phyloP scores from a whole-genome alignment of 1,140 invertebrate species.

The Meloidogyne exigua region DNA sequence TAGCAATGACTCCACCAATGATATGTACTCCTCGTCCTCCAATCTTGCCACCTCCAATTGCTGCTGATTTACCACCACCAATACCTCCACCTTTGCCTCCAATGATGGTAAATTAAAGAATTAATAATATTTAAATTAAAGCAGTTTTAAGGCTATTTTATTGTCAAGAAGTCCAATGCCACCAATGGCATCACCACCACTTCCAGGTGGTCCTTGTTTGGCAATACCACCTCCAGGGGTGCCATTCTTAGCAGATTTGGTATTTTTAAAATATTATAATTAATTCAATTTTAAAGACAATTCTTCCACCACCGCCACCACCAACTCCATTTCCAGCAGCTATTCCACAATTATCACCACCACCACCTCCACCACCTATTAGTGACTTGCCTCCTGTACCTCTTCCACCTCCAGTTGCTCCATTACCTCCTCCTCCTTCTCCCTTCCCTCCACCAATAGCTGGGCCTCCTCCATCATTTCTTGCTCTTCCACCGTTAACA shows the following conservation, averaged over 20 bases:
- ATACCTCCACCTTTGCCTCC: no score
- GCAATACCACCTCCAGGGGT: background rate
- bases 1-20: conserved; percentile 57
- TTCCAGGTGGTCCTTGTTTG: background rate
- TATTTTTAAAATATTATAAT: background rate
- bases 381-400: background rate
- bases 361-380: background rate
- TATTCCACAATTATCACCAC: background rate
- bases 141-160: no score
- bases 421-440: background rate
- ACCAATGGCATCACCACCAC: no score
- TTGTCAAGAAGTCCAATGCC: no score
- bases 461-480: background rate
- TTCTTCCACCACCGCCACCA: background rate
- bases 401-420: background rate
- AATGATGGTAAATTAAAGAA: no score
- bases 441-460: background rate
- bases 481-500: background rate
- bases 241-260: conserved; percentile 11
- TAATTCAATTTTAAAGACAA: background rate
- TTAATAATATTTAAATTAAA: no score
- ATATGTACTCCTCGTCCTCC: no score
- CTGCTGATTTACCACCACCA: background rate
- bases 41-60: background rate
- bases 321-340: no score